A percentile compares a stretch with the other conserved stretches of the same genome.
These are phyloP conservation scores for Grammomys surdaster DNA, from an alignment of 2,113 vertebrate genomes.

Conservation along the genomic window DNA sequence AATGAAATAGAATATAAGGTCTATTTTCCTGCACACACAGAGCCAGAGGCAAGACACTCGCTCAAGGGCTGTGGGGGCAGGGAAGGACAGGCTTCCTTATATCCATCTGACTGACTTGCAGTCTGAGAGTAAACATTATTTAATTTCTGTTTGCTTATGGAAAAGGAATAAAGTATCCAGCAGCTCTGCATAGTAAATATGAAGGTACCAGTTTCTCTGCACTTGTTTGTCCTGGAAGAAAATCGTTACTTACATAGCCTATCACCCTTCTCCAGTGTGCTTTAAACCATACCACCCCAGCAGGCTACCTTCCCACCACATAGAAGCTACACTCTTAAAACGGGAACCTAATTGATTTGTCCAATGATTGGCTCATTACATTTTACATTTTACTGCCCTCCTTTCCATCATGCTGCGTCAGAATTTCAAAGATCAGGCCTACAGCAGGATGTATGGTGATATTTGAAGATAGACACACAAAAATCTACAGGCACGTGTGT, in stretches of 20 bases:
- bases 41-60: background rate
- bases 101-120: background rate
- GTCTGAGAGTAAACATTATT: background rate
- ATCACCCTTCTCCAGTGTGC: background rate
- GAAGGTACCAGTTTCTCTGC: background rate
- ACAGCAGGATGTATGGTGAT: background rate
- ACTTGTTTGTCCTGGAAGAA: background rate
- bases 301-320: background rate
- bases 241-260: background rate
- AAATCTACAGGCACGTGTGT: background rate
- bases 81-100: rapidly evolving
- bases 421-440: background rate
- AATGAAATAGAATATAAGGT: background rate
- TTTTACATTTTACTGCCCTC: background rate
- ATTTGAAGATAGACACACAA: background rate
- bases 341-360: background rate
- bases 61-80: background rate
- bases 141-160: background rate
- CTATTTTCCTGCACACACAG: rapidly evolving
- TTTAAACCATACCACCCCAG: background rate
- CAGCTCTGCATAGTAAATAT: background rate
- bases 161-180: background rate
- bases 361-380: background rate
- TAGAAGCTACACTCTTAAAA: background rate
- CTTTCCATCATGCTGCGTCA: background rate